Evolutionary conservation across 2,797 vertebrate species (phyloP).

Genomic region (Sebastes steindachneri): DNA sequence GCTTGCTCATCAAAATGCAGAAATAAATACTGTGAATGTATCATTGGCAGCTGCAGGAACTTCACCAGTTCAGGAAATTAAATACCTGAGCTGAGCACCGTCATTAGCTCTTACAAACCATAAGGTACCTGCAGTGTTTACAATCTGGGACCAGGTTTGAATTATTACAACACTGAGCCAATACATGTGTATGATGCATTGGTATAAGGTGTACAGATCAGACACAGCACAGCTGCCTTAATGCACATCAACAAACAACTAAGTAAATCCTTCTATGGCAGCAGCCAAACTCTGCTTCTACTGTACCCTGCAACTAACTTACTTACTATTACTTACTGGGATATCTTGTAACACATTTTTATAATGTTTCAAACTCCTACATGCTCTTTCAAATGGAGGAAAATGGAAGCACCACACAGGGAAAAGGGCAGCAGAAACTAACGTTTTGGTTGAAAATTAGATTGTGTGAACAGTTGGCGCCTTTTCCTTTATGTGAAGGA

Average conservation of each 20-base stretch:
- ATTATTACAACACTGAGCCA: slow-evolving; percentile 15
- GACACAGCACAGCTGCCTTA: slow-evolving; percentile 1
- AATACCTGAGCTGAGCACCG: background rate
- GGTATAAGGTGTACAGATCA: background rate
- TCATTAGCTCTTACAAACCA: background rate
- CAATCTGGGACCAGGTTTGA: background rate
- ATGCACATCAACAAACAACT: background rate
- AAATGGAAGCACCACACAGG: background rate
- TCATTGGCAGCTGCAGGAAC: background rate
- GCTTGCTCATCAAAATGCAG: slow-evolving; percentile 1
- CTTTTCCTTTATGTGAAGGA: background rate
- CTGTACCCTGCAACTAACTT: background rate
- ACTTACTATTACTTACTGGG: background rate
- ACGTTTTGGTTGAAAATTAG: background rate
- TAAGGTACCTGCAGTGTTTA: background rate
- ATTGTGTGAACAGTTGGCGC: background rate
- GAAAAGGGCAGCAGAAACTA: background rate
- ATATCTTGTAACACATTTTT: background rate
- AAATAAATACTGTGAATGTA: background rate
- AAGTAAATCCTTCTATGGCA: background rate
- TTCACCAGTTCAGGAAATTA: background rate
- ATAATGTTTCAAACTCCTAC: background rate
- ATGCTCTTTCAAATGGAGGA: background rate
- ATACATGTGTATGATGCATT: slow-evolving; percentile 21
- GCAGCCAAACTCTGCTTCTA: background rate